Conservation (phyloP, 2,797 vertebrate genomes). For the Tauraco hartlaubi region DNA sequence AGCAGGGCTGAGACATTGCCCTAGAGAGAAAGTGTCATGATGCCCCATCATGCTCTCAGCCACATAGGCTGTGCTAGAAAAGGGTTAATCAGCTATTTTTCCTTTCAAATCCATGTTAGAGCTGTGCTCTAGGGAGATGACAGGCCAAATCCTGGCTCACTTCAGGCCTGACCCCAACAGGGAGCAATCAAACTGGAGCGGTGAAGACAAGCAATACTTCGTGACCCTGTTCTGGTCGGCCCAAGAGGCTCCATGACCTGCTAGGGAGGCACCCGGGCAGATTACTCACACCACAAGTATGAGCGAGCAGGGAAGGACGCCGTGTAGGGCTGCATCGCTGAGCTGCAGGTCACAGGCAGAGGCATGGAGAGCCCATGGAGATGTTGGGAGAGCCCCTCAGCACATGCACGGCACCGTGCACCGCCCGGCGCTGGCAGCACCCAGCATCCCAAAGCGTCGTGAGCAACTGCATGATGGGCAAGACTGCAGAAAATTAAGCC, state of each 20-base stretch:
- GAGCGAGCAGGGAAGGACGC: neutral
- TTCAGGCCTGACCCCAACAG: neutral
- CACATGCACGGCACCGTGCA: rapidly evolving
- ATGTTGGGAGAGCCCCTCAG: neutral
- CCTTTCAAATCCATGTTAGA: neutral
- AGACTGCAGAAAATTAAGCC: neutral
- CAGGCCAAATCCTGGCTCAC: neutral
- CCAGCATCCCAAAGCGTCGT: neutral
- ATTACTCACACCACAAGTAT: conserved; percentile 21
- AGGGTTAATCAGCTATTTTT: neutral
- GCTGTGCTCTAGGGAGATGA: neutral
- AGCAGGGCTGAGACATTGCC: neutral
- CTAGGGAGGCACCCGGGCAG: neutral
- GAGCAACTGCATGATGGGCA: neutral
- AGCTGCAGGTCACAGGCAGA: neutral
- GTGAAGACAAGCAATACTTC: neutral
- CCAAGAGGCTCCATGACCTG: neutral
- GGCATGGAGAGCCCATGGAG: neutral
- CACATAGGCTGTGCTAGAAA: neutral
- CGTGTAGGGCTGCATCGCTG: neutral
- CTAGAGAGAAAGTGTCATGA: neutral
- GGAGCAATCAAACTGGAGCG: neutral
- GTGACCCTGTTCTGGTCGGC: neutral
- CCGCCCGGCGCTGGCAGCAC: rapidly evolving
- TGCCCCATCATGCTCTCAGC: neutral